Percentiles rank a stretch among this genome's conserved stretches.
Conservation (phyloP, 2,888 invertebrate species). For the Helobdella robusta region DNA sequence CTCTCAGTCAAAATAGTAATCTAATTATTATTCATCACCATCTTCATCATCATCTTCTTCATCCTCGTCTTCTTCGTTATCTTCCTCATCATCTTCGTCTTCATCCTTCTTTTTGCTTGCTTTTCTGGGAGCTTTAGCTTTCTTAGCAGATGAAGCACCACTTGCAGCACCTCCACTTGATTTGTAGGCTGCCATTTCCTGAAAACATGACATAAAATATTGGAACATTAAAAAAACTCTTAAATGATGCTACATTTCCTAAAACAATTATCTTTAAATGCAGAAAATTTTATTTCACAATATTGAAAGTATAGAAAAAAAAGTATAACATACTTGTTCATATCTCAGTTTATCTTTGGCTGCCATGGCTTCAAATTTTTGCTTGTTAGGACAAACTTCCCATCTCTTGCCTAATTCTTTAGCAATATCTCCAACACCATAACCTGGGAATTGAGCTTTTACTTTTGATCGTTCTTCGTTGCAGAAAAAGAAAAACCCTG, state of each 20-base stretch:
- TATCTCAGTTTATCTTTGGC: constrained; percentile 91
- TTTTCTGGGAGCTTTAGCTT: constrained; percentile 48
- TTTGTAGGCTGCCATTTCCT: constrained; percentile 36
- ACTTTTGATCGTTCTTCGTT: constrained; percentile 92
- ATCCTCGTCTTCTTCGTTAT: constrained; percentile 36
- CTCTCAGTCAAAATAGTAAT: too few relatives aligned
- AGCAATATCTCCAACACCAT: constrained; percentile 89
- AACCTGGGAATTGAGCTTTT: constrained; percentile 81
- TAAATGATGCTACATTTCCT: neutral
- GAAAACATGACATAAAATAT: neutral
- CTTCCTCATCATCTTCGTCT: constrained; percentile 34
- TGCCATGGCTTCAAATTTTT: constrained; percentile 83
- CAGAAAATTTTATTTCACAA: too few relatives aligned
- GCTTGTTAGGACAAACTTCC: constrained; percentile 71
- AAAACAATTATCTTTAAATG: too few relatives aligned
- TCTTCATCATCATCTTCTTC: constrained; percentile 35
- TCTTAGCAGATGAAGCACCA: too few relatives aligned
- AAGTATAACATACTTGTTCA: constrained; percentile 62
- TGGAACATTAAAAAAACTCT: neutral
- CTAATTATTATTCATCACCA: too few relatives aligned
- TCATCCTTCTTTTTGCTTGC: constrained; percentile 49
- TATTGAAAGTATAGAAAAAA: neutral
- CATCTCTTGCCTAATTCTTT: constrained; percentile 89
- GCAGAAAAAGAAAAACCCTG: constrained; percentile 99
- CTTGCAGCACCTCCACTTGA: constrained; percentile 20